A percentile compares a stretch with the other conserved stretches of the same genome.
Evolutionary conservation across 2,113 vertebrate genomes (phyloP).

Genomic region (Sisor rabdophorus): DNA sequence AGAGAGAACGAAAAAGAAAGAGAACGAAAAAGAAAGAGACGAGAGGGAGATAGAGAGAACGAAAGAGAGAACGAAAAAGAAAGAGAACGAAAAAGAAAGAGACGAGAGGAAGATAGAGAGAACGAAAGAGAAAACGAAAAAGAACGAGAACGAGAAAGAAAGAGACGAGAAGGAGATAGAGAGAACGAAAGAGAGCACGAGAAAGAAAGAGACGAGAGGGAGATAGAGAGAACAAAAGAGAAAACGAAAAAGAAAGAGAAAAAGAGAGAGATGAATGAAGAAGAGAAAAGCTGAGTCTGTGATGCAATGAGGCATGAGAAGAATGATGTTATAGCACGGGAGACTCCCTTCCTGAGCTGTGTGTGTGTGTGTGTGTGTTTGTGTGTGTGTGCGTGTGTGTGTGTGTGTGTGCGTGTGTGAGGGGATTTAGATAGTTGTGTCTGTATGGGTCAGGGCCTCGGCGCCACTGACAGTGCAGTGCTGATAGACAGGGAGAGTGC

Average conservation of each 20-base stretch:
- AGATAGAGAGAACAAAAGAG: too few species aligned
- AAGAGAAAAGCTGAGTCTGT: background rate
- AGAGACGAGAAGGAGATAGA: too few species aligned
- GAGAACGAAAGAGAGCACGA: too few species aligned
- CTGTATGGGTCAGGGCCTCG: constrained; percentile 58
- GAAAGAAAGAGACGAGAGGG: too few species aligned
- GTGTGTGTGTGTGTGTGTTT: constrained; percentile 17
- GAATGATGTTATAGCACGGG: background rate
- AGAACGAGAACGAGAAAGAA: too few species aligned
- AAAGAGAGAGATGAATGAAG: background rate
- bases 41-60: too few species aligned
- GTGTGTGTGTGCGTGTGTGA: constrained; percentile 31
- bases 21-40: too few species aligned
- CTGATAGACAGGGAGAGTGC: constrained; percentile 62
- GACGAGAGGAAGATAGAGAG: too few species aligned
- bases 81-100: too few species aligned
- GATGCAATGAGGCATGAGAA: background rate
- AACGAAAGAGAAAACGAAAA: too few species aligned
- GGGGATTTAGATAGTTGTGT: constrained; percentile 65
- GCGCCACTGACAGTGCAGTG: constrained; percentile 65
- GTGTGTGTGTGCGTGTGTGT: constrained; percentile 34
- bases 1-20: too few species aligned
- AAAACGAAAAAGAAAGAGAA: background rate
- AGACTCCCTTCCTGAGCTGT: background rate
- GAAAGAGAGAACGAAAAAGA: too few species aligned